A percentile compares a stretch with the other conserved stretches of the same genome.
phyloP scores from a whole-genome alignment of 2,797 vertebrate genomes.

The Lacerta bilineata region DNA sequence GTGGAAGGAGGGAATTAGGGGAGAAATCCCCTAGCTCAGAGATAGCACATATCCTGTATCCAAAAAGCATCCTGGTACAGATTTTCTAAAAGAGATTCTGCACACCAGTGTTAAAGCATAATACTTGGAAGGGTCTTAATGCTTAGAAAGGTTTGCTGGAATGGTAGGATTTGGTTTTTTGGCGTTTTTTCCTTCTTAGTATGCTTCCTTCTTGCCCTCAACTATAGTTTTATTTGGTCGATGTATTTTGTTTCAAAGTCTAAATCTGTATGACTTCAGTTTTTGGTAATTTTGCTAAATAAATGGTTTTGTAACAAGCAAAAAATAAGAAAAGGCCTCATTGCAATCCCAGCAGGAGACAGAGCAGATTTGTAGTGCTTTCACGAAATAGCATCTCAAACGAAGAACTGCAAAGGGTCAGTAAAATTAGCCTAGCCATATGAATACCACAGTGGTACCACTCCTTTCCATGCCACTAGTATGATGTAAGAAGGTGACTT shows the following conservation, averaged over 20 bases:
- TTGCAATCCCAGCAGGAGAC: background rate
- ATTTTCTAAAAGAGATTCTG: background rate
- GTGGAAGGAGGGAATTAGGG: background rate
- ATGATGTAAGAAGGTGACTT: background rate
- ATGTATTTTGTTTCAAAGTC: slow-evolving; percentile 53
- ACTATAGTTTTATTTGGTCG: slow-evolving; percentile 61
- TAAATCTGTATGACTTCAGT: slow-evolving; percentile 64
- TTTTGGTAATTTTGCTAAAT: slow-evolving; percentile 69
- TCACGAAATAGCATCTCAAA: background rate
- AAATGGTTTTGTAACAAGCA: slow-evolving; percentile 64
- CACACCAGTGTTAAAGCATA: background rate
- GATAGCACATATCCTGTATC: background rate
- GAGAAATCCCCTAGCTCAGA: background rate
- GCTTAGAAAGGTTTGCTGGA: background rate
- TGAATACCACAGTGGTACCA: background rate
- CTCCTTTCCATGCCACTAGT: too few relatives aligned
- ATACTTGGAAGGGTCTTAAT: background rate
- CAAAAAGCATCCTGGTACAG: background rate
- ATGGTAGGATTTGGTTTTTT: too few relatives aligned
- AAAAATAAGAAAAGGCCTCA: background rate
- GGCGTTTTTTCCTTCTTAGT: too few relatives aligned
- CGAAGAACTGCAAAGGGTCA: background rate
- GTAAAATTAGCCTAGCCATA: background rate
- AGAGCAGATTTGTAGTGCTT: background rate
- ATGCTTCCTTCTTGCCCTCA: slow-evolving; percentile 28